Percentiles rank a stretch among this genome's conserved stretches.
Evolutionary conservation across 2,888 invertebrate species (phyloP).

Genomic region (Parascotia fuliginaria): DNA sequence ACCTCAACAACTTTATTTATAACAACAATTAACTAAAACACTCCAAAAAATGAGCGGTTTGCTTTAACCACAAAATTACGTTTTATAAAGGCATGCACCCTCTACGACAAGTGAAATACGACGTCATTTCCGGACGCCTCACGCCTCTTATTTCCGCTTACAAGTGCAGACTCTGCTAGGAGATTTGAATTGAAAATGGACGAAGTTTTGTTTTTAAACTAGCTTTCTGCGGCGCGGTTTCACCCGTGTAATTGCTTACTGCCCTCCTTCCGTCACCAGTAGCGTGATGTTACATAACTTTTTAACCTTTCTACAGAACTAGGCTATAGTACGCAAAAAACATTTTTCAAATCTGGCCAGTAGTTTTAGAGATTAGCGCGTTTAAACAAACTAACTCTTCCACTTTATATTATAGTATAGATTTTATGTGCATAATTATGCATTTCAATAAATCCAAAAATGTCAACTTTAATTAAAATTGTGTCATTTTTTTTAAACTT

Average conservation of each 20-base stretch:
- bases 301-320: too few species aligned
- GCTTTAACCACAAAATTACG: constrained; percentile 9
- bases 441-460: background rate
- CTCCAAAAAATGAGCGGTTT: constrained; percentile 6
- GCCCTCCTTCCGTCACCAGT: too few species aligned
- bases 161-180: constrained; percentile 12
- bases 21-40: constrained; percentile 1
- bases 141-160: constrained; percentile 16
- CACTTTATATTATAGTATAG: too few species aligned
- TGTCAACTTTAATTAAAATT: background rate
- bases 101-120: constrained; percentile 14
- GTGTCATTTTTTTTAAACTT: background rate
- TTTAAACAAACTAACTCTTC: too few species aligned
- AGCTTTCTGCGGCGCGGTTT: too few species aligned
- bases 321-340: too few species aligned
- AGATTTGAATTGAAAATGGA: constrained; percentile 11
- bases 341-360: too few species aligned
- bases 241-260: too few species aligned
- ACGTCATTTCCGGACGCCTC: constrained; percentile 18
- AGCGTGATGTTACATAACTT: too few species aligned
- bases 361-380: too few species aligned
- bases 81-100: constrained; percentile 15
- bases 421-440: too few species aligned
- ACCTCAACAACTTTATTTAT: background rate
- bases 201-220: too few species aligned